Evolutionary conservation across 2,797 vertebrate species (phyloP), one percentile per base, ranked within the genome.

Genomic region (Danio tinwini): DNA sequence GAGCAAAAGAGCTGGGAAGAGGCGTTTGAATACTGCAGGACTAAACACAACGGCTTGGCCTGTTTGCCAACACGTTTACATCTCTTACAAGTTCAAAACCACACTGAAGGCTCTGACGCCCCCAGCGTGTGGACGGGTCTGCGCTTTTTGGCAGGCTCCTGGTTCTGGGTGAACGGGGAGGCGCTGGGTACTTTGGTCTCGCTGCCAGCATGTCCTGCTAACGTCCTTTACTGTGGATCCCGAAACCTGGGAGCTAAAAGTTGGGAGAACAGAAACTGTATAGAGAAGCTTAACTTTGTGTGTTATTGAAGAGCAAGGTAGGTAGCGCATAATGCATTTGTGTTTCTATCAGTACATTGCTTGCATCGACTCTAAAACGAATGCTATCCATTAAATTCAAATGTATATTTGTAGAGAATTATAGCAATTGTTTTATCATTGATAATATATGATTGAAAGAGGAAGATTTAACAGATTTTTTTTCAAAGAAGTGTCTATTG

Each of bases 291-390:
- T 8, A 44, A 70, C 39, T 70, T 71, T 55, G 9, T 71, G 0
- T 78, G 76, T 29, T 78, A 78, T 53, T 78, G 70, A 65, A 58
- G 53, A 47, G 12, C 6, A 78, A 8, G 76, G 76, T 78, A 78
- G 61, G 76, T 40, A 45, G 0, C 21, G 58, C 45, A 68, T 5
- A 50, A 47, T 11, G 19, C 7, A 37, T 3, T 29, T 10, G n/a
- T 19, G 10, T 37, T 61, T 39, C 13, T 37, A 13, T 16, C 29
- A 37, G 39, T 61, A 39, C 29, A 61, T 37, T 59, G 13, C 29
- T 39, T 13, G 29, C 29, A 29, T 29, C 29, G 29, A 29, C 29
- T 29, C 29, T 29, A 29, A 29, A 29, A 29, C 29, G 29, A 29
- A 3, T 29, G 29, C 29, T 29, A 29, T 29, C 29, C 29, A 29